A percentile compares a stretch with the other conserved stretches of the same genome.
phyloP scores from a whole-genome alignment of 2,888 invertebrate species.

The Muscina levida region DNA sequence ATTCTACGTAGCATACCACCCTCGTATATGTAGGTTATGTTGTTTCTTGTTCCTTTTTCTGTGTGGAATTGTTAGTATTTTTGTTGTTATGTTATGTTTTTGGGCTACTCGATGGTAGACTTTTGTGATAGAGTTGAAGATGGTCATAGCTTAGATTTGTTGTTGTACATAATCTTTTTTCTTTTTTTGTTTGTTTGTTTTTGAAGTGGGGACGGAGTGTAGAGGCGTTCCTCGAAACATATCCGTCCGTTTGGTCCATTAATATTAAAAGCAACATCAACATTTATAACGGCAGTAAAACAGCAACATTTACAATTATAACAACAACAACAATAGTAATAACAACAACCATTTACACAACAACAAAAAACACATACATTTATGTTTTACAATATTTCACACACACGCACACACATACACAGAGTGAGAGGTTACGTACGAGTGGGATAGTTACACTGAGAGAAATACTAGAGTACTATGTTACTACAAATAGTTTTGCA shows the following conservation, averaged over 20 bases:
- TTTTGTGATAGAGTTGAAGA: too few species aligned
- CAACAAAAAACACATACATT: constrained; percentile 42
- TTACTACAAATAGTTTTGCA: background rate
- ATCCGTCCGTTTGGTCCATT: constrained; percentile 35
- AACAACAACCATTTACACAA: constrained; percentile 59
- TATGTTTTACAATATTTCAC: constrained; percentile 41
- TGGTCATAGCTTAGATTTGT: too few species aligned
- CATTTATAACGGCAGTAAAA: constrained; percentile 60
- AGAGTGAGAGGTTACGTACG: background rate
- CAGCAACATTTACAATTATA: constrained; percentile 63
- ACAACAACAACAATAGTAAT: constrained; percentile 50
- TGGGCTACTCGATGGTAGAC: too few species aligned
- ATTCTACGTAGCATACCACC: too few species aligned
- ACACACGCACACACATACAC: constrained; percentile 20
- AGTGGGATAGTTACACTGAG: background rate
- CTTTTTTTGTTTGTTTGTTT: too few species aligned
- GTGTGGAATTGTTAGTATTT: background rate
- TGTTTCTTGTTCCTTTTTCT: background rate
- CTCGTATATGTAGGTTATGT: background rate
- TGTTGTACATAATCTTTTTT: too few species aligned
- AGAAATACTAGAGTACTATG: background rate
- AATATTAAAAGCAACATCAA: constrained; percentile 63
- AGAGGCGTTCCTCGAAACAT: constrained; percentile 32
- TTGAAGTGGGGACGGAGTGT: too few species aligned
- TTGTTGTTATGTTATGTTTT: too few species aligned